Evolutionary conservation across 2,888 invertebrate species (phyloP).

Genomic region (Eupeodes luniger): DNA sequence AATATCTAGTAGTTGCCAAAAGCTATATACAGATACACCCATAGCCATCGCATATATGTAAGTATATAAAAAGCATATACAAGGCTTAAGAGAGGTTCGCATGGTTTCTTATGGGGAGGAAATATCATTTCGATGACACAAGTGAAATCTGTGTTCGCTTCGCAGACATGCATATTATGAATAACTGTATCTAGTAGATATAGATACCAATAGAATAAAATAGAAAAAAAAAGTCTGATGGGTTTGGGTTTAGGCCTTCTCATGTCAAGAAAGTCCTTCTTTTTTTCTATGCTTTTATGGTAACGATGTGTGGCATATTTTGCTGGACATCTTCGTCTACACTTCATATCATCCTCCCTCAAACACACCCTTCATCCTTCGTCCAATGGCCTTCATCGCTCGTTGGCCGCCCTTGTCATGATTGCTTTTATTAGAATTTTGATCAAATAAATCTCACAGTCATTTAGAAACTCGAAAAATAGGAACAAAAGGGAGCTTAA

Average conservation of each 20-base stretch:
- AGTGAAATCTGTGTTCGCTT: conserved; percentile 55
- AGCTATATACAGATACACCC: background rate
- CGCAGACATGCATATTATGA: conserved; percentile 48
- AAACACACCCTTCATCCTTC: background rate
- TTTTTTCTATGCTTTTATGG: conserved; percentile 40
- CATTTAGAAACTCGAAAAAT: background rate
- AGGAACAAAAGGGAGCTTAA: background rate
- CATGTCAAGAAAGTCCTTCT: conserved; percentile 4
- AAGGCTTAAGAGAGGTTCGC: background rate
- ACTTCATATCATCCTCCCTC: no score
- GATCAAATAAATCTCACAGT: conserved; percentile 33
- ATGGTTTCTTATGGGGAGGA: conserved; percentile 17
- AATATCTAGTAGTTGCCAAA: conserved; percentile 3
- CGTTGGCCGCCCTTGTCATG: conserved; percentile 15
- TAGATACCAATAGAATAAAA: background rate
- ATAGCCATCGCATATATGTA: background rate
- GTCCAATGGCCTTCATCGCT: no score
- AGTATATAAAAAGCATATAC: no score
- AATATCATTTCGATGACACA: conserved; percentile 46
- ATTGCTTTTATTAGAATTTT: conserved; percentile 58
- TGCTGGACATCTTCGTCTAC: background rate
- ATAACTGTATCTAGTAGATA: conserved; percentile 7
- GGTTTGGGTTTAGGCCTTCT: background rate
- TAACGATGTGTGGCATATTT: conserved; percentile 45
- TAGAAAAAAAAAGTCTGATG: background rate